Evolutionary conservation across 1,140 invertebrate species (phyloP).

Genomic region (Ptiloglossa arizonensis): DNA sequence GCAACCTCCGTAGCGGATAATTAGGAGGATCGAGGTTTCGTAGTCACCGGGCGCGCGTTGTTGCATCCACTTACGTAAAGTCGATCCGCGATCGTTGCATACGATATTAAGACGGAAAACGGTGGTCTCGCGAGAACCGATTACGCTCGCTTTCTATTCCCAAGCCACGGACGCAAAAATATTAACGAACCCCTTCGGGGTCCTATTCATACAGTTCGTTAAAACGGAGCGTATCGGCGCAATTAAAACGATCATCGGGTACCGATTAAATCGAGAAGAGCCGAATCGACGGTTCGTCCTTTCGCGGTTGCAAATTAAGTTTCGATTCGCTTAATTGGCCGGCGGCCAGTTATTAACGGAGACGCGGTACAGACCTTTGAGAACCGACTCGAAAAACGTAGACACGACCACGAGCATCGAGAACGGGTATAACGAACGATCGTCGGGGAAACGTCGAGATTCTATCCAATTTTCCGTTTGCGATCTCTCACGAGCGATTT

Average conservation of each 20-base stretch:
- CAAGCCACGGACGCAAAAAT: conserved; percentile 15
- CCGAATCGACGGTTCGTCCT: conserved; percentile 15
- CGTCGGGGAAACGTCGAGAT: no score
- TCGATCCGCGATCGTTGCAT: conserved; percentile 5
- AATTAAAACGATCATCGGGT: conserved; percentile 29
- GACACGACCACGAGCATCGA: no score
- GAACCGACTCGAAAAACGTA: neutral
- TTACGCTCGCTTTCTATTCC: conserved; percentile 34
- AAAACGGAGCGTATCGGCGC: conserved; percentile 17
- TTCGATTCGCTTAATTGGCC: conserved; percentile 34
- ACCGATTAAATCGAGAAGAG: conserved; percentile 12
- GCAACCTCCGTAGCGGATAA: neutral
- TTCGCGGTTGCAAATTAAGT: conserved; percentile 18
- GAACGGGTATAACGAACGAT: no score
- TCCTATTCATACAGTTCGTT: conserved; percentile 11
- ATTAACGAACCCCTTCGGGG: conserved; percentile 6
- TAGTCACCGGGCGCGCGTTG: neutral
- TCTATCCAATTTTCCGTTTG: no score
- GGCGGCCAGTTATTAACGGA: conserved; percentile 26
- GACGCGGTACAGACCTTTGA: neutral
- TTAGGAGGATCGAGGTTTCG: neutral
- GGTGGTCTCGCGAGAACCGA: neutral
- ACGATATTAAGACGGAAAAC: conserved; percentile 15
- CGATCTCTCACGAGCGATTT: no score
- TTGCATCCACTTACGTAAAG: neutral